A percentile compares a stretch with the other conserved stretches of the same genome.
Conservation (phyloP, 2,888 invertebrate species). For the Ptychoptera contaminata region DNA sequence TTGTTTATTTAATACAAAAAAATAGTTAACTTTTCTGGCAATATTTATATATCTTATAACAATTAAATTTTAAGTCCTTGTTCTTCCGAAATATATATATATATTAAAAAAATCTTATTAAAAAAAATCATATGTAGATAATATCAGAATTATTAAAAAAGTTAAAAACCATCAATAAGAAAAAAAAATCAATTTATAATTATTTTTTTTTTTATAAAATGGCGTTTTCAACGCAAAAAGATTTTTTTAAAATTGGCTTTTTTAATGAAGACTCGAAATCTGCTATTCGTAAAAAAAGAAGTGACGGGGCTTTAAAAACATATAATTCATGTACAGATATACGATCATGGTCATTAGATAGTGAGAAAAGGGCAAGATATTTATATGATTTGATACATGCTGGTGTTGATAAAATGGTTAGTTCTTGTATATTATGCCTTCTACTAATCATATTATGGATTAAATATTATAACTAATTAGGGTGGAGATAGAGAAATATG, state of each 20-base stretch:
- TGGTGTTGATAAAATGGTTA: too few relatives aligned
- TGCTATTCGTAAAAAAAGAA: slow-evolving; percentile 17
- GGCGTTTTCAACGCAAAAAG: slow-evolving; percentile 28
- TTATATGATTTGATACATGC: slow-evolving; percentile 17
- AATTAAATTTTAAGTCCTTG: background rate
- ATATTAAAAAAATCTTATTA: background rate
- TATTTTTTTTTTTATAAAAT: slow-evolving; percentile 13
- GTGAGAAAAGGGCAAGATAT: slow-evolving; percentile 20
- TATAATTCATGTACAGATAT: slow-evolving; percentile 22
- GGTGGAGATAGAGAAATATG: too few relatives aligned
- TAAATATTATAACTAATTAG: too few relatives aligned
- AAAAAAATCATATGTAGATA: background rate
- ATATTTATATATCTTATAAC: too few relatives aligned
- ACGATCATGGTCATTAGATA: slow-evolving; percentile 23
- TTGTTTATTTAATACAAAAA: too few relatives aligned
- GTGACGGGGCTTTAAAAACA: slow-evolving; percentile 18
- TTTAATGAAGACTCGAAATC: slow-evolving; percentile 16
- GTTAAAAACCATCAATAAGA: background rate
- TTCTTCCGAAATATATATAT: background rate
- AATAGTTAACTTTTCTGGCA: too few relatives aligned
- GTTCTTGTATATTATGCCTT: too few relatives aligned
- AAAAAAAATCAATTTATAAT: too few relatives aligned
- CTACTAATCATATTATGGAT: too few relatives aligned
- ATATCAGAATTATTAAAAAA: background rate
- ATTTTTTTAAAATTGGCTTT: slow-evolving; percentile 23